These are phyloP conservation scores for Microcebus murinus DNA, from an alignment of 2,113 vertebrate species.

Conservation along the genomic window DNA sequence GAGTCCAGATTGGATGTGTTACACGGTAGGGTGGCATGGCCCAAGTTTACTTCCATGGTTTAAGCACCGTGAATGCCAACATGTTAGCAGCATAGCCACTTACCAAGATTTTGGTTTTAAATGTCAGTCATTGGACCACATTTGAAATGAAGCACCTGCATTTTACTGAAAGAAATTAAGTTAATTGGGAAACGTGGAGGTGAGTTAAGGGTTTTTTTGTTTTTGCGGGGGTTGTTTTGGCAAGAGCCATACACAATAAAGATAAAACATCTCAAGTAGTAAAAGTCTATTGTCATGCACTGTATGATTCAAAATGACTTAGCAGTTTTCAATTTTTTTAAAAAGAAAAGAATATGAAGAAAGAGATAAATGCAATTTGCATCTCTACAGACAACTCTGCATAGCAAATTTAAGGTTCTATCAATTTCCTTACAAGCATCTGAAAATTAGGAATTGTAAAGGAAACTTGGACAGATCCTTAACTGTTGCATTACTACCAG, in stretches of 20 bases:
- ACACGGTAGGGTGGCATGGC: not conserved
- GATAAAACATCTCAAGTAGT: slow-evolving; percentile 50
- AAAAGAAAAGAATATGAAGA: slow-evolving; percentile 43
- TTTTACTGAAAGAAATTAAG: slow-evolving; percentile 46
- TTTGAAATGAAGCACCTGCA: slow-evolving; percentile 49
- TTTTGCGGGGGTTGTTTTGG: not conserved
- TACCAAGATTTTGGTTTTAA: not conserved
- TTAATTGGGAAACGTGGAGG: not conserved
- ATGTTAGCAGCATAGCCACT: not conserved
- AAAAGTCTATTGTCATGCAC: slow-evolving; percentile 13
- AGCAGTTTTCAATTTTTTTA: slow-evolving; percentile 44
- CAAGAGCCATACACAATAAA: slow-evolving; percentile 27
- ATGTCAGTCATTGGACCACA: slow-evolving; percentile 10
- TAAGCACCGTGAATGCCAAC: not conserved
- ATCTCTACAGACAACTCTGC: slow-evolving; percentile 52
- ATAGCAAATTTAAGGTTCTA: slow-evolving; percentile 59
- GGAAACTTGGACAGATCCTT: slow-evolving; percentile 1
- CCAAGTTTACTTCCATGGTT: not conserved
- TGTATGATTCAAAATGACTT: slow-evolving; percentile 64
- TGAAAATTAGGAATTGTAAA: slow-evolving; percentile 60
- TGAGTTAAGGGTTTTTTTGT: not conserved
- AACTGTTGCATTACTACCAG: not conserved
- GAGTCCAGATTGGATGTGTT: not conserved
- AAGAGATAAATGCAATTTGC: slow-evolving; percentile 44
- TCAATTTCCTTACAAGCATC: slow-evolving; percentile 52